Percentiles rank a stretch among this genome's conserved stretches.
Evolutionary conservation across 2,888 invertebrate genomes (phyloP).

Genomic region (Platycnemis pennipes): DNA sequence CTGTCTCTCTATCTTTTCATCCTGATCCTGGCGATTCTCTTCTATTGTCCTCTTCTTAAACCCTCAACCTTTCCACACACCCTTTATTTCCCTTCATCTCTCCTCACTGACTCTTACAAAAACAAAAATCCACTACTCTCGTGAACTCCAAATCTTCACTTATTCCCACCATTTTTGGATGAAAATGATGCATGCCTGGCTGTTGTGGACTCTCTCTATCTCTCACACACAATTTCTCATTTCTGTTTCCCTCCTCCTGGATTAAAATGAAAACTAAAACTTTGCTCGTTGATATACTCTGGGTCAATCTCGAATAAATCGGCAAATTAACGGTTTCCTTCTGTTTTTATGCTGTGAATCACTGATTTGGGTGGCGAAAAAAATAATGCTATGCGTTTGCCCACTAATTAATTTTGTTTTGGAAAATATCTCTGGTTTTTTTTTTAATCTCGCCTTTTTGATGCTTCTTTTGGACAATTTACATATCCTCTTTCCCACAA

Average conservation of each 20-base stretch:
- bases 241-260: background rate
- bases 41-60: background rate
- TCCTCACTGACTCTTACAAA: background rate
- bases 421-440: background rate
- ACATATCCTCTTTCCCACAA: background rate
- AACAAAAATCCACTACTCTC: background rate
- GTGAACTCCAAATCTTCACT: background rate
- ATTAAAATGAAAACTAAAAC: background rate
- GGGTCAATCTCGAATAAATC: background rate
- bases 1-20: background rate
- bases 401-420: background rate
- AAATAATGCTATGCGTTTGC: background rate
- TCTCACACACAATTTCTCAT: background rate
- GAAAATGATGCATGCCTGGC: background rate
- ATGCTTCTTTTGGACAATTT: background rate
- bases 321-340: background rate
- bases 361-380: background rate
- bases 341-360: background rate
- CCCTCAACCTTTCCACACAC: background rate
- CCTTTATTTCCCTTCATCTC: background rate
- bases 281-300: background rate
- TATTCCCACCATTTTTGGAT: background rate
- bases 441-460: background rate
- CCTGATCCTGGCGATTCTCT: background rate
- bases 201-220: background rate